These are phyloP conservation scores for Phylloscopus collybita DNA, from an alignment of 2,797 vertebrate genomes.

Conservation along the genomic window DNA sequence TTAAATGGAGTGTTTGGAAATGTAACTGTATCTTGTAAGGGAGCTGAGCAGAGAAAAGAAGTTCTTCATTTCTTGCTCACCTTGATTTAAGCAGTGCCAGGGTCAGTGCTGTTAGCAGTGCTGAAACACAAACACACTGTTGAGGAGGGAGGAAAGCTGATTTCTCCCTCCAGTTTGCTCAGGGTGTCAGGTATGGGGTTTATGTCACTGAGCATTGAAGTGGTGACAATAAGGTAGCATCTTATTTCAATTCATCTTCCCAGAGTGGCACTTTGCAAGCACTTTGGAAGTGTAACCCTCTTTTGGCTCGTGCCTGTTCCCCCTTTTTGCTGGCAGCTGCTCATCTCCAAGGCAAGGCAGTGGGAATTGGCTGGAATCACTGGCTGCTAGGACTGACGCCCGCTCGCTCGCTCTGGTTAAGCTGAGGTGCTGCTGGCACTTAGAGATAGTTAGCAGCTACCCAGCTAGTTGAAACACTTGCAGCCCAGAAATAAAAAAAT, in stretches of 20 bases:
- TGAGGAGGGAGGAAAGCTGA: neutral
- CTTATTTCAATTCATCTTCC: neutral
- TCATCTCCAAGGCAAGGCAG: neutral
- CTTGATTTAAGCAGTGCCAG: neutral
- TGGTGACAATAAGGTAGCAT: neutral
- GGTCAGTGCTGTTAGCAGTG: neutral
- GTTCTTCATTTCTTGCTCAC: neutral
- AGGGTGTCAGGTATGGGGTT: neutral
- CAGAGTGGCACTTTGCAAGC: neutral
- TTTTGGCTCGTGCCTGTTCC: neutral
- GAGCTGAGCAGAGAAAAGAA: neutral
- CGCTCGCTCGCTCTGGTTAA: conserved; percentile 10
- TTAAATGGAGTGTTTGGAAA: neutral
- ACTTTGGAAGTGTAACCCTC: neutral
- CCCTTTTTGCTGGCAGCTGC: neutral
- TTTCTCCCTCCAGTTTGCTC: neutral
- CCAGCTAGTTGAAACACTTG: conserved; percentile 46
- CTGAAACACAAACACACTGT: neutral
- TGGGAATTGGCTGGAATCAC: conserved; percentile 25
- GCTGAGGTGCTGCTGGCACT: conserved; percentile 46
- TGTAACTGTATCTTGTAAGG: neutral
- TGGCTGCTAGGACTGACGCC: conserved; percentile 1
- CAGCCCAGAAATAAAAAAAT: conserved; percentile 48
- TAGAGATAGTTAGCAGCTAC: conserved; percentile 37
- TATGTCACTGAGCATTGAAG: neutral